phyloP scores from a whole-genome alignment of 2,797 vertebrate genomes.

The Cynopterus sphinx region DNA sequence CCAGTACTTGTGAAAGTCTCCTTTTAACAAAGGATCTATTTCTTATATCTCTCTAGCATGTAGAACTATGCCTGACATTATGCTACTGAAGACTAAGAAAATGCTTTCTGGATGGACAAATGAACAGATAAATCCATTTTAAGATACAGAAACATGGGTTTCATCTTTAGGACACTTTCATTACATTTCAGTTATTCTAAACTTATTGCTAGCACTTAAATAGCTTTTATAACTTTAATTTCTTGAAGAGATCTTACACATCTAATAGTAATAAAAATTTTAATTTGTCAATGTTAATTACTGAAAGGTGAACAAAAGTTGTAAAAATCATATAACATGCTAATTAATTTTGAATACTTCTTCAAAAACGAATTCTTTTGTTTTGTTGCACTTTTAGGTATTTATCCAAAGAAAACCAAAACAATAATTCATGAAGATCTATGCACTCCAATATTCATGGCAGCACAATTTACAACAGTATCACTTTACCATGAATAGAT shows the following conservation, averaged over 20 bases:
- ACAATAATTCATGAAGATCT: too few relatives aligned
- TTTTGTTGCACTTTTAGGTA: neutral
- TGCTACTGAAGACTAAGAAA: neutral
- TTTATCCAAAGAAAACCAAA: too few relatives aligned
- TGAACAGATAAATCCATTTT: neutral
- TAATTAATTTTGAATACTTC: slow-evolving; percentile 11
- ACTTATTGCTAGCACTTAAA: neutral
- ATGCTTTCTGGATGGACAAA: slow-evolving; percentile 22
- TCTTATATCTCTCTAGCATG: neutral
- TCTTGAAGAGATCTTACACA: neutral
- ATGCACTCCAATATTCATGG: too few relatives aligned
- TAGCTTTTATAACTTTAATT: neutral
- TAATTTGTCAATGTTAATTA: slow-evolving; percentile 31
- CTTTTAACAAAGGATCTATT: slow-evolving; percentile 4
- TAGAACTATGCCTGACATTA: neutral
- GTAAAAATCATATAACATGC: slow-evolving; percentile 5
- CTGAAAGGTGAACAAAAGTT: slow-evolving; percentile 37
- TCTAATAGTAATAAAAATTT: slow-evolving; percentile 24
- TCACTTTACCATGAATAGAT: neutral
- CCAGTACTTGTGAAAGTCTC: neutral
- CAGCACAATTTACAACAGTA: neutral
- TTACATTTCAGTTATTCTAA: slow-evolving; percentile 40
- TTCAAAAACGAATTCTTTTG: slow-evolving; percentile 39
- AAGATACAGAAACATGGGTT: neutral
- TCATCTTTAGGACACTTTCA: slow-evolving; percentile 21